Percentiles rank a stretch among this genome's conserved stretches.
Evolutionary conservation across 2,113 vertebrate species (phyloP).

Genomic region (Pollimyrus isidori): DNA sequence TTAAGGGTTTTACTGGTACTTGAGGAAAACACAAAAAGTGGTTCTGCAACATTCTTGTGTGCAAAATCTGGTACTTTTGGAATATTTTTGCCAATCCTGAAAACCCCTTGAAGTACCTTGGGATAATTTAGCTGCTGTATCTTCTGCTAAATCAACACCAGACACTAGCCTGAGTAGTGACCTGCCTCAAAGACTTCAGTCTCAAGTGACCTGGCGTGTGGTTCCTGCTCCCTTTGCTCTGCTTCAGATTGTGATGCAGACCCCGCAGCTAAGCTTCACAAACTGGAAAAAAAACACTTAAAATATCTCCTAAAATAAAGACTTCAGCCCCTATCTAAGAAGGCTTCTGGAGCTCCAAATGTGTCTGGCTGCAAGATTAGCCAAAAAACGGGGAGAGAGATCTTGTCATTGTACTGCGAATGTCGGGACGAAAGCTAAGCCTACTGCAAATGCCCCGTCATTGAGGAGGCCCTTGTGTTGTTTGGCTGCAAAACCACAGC

Average conservation of each 20-base stretch:
- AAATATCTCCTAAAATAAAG: background rate
- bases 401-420: no score
- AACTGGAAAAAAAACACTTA: background rate
- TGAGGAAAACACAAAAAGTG: background rate
- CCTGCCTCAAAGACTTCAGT: background rate
- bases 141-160: background rate
- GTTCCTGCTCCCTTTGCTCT: background rate
- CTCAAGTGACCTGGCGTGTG: background rate
- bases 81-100: background rate
- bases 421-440: background rate
- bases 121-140: background rate
- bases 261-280: background rate
- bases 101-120: background rate
- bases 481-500: background rate
- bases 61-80: background rate
- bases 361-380: background rate
- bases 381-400: background rate
- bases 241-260: background rate
- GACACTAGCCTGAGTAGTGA: background rate
- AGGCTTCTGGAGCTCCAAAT: background rate
- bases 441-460: background rate
- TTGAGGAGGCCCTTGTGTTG: background rate
- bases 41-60: background rate
- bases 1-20: no score
- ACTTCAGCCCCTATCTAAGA: background rate